Evolutionary conservation across 2,797 vertebrate species (phyloP).

Genomic region (Pogoniulus pusillus): DNA sequence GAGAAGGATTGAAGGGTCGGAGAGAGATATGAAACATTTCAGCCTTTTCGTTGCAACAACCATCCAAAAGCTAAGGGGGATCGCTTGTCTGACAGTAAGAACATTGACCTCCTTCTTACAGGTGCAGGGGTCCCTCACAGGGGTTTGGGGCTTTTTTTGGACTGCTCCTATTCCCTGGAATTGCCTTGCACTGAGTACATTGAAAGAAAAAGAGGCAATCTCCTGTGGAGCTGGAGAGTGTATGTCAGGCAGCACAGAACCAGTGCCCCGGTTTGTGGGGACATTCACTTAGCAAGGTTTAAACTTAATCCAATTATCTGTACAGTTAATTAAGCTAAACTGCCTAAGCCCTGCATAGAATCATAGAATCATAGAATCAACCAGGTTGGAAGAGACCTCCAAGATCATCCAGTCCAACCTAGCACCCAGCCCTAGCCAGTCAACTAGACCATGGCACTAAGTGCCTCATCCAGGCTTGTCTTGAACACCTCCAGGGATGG

Average conservation of each 20-base stretch:
- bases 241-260: neutral
- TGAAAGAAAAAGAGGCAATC: neutral
- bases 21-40: neutral
- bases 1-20: neutral
- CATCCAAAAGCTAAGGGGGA: neutral
- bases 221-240: neutral
- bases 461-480: too few species aligned
- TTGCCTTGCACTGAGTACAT: accelerated
- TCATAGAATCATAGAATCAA: too few species aligned
- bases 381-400: too few species aligned
- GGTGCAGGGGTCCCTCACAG: neutral
- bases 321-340: constrained; percentile 62
- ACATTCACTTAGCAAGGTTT: constrained; percentile 17
- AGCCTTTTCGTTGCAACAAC: accelerated
- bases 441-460: too few species aligned
- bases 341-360: constrained; percentile 41
- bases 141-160: neutral
- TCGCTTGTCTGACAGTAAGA: neutral
- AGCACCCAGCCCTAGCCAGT: too few species aligned
- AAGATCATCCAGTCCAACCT: too few species aligned
- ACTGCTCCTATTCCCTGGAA: neutral
- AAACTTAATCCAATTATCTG: constrained; percentile 48
- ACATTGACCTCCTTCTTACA: neutral
- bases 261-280: neutral
- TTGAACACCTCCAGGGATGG: too few species aligned